Percentiles rank a stretch among this genome's conserved stretches.
phyloP scores from a whole-genome alignment of 2,888 invertebrate genomes.

The Vesta saturnalis region DNA sequence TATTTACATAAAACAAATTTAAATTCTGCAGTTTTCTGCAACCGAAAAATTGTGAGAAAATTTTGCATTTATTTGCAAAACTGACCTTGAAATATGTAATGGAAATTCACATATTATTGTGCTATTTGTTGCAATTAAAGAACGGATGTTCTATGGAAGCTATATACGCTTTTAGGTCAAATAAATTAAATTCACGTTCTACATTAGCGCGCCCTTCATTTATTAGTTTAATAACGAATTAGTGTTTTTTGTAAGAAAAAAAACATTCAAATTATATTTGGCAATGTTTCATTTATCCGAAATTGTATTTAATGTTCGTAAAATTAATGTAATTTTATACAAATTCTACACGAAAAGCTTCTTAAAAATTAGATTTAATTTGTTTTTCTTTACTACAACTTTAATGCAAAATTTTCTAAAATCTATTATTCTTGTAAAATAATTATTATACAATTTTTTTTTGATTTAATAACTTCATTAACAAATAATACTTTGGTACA shows the following conservation, averaged over 20 bases:
- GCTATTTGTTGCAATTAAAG: constrained; percentile 13
- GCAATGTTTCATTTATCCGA: not conserved
- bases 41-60: not conserved
- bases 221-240: not conserved
- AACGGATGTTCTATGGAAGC: constrained; percentile 13
- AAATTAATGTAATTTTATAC: no score
- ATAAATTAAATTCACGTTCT: not conserved
- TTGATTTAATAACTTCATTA: no score
- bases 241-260: not conserved
- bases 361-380: no score
- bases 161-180: constrained; percentile 13
- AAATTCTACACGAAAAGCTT: no score
- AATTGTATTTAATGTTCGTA: not conserved
- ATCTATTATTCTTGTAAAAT: no score
- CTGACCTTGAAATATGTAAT: constrained; percentile 10
- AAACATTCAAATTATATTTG: not conserved
- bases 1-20: no score
- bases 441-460: no score
- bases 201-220: constrained; percentile 7
- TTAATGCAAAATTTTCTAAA: no score
- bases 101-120: constrained; percentile 10
- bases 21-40: not conserved
- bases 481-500: no score
- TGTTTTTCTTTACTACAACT: no score
- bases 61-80: constrained; percentile 6